Conservation (phyloP, 2,797 vertebrate species). For the Decapterus maruadsi region DNA sequence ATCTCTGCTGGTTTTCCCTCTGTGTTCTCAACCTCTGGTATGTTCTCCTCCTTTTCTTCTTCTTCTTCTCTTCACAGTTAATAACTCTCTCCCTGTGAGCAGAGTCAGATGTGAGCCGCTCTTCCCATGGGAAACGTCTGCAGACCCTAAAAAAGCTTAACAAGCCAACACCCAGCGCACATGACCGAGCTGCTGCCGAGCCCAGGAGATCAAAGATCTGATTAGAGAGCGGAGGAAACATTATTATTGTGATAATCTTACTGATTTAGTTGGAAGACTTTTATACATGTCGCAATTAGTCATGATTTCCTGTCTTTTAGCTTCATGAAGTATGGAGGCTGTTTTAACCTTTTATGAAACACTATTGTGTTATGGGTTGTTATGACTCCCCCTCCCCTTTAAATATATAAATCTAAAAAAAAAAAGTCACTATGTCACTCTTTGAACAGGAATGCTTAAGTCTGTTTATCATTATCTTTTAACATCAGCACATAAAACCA, state of each 20-base stretch:
- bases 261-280: neutral
- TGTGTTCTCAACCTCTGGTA: neutral
- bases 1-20: neutral
- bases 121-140: conserved; percentile 49
- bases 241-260: neutral
- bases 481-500: no score
- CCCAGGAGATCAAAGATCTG: conserved; percentile 17
- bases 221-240: neutral
- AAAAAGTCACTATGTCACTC: no score
- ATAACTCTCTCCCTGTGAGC: neutral
- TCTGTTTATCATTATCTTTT: no score
- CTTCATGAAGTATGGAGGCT: neutral
- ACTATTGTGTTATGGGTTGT: no score
- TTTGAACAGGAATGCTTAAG: no score
- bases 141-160: conserved; percentile 30
- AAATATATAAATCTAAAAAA: no score
- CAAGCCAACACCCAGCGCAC: conserved; percentile 43
- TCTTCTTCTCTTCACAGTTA: no score
- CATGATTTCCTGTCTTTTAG: neutral
- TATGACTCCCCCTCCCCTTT: no score
- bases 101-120: neutral
- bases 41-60: neutral
- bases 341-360: neutral
- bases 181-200: conserved; percentile 1
- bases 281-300: neutral